phyloP scores from a whole-genome alignment of 2,888 invertebrate species.

The Heliconius erato region DNA sequence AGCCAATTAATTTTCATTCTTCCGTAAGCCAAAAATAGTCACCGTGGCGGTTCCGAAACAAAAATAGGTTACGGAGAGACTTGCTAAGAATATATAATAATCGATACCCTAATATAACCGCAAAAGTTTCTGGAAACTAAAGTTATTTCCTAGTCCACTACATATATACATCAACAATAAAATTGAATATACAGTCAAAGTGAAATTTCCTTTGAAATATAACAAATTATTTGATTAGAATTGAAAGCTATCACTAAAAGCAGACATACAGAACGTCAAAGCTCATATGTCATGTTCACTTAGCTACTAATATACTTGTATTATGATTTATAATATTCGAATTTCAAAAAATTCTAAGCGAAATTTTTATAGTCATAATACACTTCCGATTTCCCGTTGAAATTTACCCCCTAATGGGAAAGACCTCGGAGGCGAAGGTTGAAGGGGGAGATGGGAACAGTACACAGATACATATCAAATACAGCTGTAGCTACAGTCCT shows the following conservation, averaged over 20 bases:
- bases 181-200: not conserved
- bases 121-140: not conserved
- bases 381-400: conserved; percentile 29
- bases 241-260: not conserved
- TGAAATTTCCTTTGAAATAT: not conserved
- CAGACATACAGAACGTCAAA: not conserved
- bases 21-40: not conserved
- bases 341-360: not conserved
- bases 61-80: not conserved
- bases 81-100: conserved; percentile 5
- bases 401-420: conserved; percentile 40
- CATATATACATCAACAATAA: not conserved
- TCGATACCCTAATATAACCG: not conserved
- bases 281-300: not conserved
- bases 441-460: conserved; percentile 55
- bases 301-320: not conserved
- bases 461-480: conserved; percentile 56
- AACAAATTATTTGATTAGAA: not conserved
- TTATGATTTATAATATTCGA: not conserved
- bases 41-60: not conserved
- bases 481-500: conserved; percentile 57
- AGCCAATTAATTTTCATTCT: not conserved
- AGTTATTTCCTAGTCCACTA: not conserved
- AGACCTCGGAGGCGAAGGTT: conserved; percentile 58
- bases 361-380: too few species aligned